Evolutionary conservation across 2,888 invertebrate species (phyloP), one percentile per base, ranked within the genome.

Genomic region (Caenorhabditis sinica): DNA sequence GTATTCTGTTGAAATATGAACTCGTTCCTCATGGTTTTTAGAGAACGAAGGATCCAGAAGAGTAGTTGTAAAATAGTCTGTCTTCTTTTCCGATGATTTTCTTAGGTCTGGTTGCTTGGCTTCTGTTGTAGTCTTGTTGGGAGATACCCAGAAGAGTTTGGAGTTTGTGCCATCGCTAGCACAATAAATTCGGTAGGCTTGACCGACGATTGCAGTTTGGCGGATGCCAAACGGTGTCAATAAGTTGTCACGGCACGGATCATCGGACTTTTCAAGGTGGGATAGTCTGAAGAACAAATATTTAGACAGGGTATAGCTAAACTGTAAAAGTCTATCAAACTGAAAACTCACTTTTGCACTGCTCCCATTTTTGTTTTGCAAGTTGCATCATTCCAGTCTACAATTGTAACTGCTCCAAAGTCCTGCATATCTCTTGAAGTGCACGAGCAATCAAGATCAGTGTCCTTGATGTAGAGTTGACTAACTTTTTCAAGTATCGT

Each of bases 41-140:
- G 75, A 56, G 11, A 65, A 53, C 4, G 77, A 63, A 2, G 87
- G 87, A n/a, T 87, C 86, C 25, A 87, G 72, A 20, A 87, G 40
- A 30, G 87, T 76, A 0, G 83, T 74, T 9, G 87, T 87, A 68
- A 87, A 87, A 43, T 85, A 87, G 58, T 87, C 87, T 0, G 82
- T 49, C 43, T 63, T 69, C 25, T 77, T 75, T 20, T 30, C 51
- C n/a, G 17, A 17, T 1, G 45, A 51, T 20, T 30, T 65, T 40
- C 56, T 43, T 17, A 86, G 40, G 30, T 72, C 66, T 9, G 86
- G 84, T 40, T 51, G 56, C 17, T 51, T 51, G 11, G 80, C 82
- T 45, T 68, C 76, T 11, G 49, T 71, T 6, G 74, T 58, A 13
- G 56, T 56, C 36, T 71, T 72, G 51, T 74, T 65, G 1, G 85